Conservation (phyloP, 2,797 vertebrate genomes). For the Xenops minutus region DNA sequence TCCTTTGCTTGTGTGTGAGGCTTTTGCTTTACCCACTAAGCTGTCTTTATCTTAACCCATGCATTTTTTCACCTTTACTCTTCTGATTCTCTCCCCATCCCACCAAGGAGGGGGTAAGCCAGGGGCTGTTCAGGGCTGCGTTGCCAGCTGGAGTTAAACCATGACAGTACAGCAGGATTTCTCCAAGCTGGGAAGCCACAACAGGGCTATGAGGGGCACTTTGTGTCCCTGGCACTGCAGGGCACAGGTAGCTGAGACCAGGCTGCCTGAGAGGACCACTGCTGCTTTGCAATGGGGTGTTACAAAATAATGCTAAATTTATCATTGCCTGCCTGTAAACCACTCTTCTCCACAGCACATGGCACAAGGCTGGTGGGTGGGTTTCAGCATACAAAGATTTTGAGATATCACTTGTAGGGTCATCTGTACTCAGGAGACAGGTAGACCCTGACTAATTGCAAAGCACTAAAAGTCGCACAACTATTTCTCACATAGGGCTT, state of each 20-base stretch:
- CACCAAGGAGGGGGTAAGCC: not conserved
- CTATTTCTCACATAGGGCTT: not conserved
- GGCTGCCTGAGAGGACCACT: not conserved
- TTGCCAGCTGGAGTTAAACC: not conserved
- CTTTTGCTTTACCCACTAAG: not conserved
- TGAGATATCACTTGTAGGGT: not conserved
- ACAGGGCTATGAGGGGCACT: not conserved
- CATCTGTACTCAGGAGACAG: not conserved
- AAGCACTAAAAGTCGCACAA: not conserved
- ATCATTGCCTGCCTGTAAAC: not conserved
- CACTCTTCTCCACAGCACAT: not conserved
- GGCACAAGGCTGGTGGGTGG: not conserved
- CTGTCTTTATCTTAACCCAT: not conserved
- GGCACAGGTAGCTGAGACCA: not conserved
- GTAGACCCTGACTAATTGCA: not conserved
- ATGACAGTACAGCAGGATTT: not conserved
- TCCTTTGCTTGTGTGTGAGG: not conserved
- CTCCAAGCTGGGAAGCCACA: not conserved
- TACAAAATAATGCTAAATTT: not conserved
- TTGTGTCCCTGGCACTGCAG: not conserved
- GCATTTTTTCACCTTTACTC: not conserved
- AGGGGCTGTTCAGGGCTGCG: not conserved
- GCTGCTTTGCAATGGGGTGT: not conserved
- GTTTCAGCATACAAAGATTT: not conserved
- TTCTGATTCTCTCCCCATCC: not conserved